Evolutionary conservation across 2,888 invertebrate species (phyloP).

Genomic region (Agelastica alni): DNA sequence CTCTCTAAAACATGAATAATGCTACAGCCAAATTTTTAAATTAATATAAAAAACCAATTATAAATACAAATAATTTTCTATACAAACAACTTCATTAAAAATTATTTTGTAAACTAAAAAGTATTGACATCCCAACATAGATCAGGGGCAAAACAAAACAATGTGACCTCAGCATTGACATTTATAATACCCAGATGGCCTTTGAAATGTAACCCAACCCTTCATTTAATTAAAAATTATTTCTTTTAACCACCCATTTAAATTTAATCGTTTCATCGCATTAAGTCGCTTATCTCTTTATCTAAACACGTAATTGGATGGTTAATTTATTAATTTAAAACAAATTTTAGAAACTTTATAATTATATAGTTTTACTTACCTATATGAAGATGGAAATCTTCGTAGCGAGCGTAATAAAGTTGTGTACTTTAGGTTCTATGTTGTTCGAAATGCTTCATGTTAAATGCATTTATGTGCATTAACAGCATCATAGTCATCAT

Average conservation of each 20-base stretch:
- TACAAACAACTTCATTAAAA: too few species aligned
- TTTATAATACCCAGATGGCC: conserved; percentile 32
- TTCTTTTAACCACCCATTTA: too few species aligned
- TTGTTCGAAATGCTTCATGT: conserved; percentile 3
- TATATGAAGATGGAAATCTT: background rate
- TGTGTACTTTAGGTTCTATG: background rate
- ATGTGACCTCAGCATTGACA: conserved; percentile 48
- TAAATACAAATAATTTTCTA: too few species aligned
- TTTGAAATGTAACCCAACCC: conserved; percentile 22
- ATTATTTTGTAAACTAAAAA: too few species aligned
- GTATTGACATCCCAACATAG: too few species aligned
- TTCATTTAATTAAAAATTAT: background rate
- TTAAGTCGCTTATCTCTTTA: background rate
- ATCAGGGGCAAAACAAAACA: conserved; percentile 34
- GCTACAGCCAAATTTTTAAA: too few species aligned
- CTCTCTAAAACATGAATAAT: too few species aligned
- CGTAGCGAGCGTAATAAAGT: background rate
- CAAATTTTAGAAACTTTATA: background rate
- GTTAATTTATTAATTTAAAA: background rate
- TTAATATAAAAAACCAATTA: too few species aligned
- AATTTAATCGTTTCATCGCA: too few species aligned
- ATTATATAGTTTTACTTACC: background rate
- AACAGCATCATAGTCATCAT: conserved; percentile 1
- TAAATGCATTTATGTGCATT: conserved; percentile 3
- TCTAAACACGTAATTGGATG: background rate